A percentile compares a stretch with the other conserved stretches of the same genome.
Conservation (phyloP, 2,888 invertebrate genomes). For the Willowsia nigromaculata region DNA sequence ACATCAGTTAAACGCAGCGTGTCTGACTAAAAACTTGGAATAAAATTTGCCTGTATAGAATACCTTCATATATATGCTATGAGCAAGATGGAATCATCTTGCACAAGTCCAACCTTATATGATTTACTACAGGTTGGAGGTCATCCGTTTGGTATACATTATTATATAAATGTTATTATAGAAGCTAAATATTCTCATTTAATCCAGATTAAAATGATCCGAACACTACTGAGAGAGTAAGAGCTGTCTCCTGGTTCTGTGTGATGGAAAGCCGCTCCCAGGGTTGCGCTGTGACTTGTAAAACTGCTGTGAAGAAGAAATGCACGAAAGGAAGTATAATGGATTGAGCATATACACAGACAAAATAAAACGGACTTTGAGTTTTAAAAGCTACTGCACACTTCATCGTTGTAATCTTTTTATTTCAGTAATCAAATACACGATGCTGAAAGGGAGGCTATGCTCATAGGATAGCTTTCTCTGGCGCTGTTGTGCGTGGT, state of each 20-base stretch:
- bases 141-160: not conserved
- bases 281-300: no score
- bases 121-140: not conserved
- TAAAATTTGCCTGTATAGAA: no score
- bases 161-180: not conserved
- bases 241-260: not conserved
- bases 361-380: not conserved
- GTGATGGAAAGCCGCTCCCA: not conserved
- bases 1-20: no score
- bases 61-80: no score
- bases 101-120: no score
- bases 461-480: not conserved
- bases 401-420: not conserved
- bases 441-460: no score
- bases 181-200: not conserved
- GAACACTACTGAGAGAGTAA: not conserved
- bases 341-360: no score
- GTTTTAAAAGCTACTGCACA: not conserved
- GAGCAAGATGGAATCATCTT: no score
- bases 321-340: not conserved
- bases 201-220: constrained; percentile 37
- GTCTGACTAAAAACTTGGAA: no score
- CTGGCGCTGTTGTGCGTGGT: not conserved
- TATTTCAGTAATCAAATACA: constrained; percentile 17
- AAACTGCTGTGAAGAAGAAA: not conserved